phyloP scores from a whole-genome alignment of 2,888 invertebrate genomes.

The Odontocolon sp. region DNA sequence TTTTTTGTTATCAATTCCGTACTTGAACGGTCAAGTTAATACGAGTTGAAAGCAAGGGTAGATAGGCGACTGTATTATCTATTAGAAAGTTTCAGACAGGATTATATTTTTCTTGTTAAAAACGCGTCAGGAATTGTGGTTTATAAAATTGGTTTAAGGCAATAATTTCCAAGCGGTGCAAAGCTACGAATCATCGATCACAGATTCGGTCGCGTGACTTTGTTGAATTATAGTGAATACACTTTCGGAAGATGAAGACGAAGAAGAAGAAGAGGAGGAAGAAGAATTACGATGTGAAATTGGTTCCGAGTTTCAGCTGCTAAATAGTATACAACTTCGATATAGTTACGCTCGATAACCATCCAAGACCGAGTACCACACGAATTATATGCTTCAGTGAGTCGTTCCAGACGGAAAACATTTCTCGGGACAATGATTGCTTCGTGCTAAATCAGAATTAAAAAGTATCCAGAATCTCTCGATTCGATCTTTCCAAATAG shows the following conservation, averaged over 20 bases:
- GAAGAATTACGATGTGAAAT: conserved; percentile 72
- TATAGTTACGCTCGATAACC: conserved; percentile 53
- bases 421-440: not conserved
- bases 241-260: not conserved
- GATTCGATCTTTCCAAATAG: not conserved
- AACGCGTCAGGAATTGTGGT: not conserved
- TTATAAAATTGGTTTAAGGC: not conserved
- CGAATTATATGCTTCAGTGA: conserved; percentile 46
- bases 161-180: not conserved
- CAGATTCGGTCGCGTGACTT: conserved; percentile 23
- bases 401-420: conserved; percentile 38
- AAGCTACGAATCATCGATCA: conserved; percentile 10
- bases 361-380: conserved; percentile 11
- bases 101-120: not conserved
- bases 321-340: conserved; percentile 60
- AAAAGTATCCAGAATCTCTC: not conserved
- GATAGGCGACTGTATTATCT: no score
- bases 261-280: conserved; percentile 50
- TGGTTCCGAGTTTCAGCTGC: conserved; percentile 67
- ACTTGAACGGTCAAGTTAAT: no score
- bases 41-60: no score
- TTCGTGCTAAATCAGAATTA: not conserved
- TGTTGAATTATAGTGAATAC: not conserved
- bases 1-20: not conserved
- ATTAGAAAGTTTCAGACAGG: not conserved